Percentiles rank a stretch among this genome's conserved stretches.
These are phyloP conservation scores for Chaenogobius annularis DNA, from an alignment of 2,113 vertebrate genomes.

Conservation along the genomic window DNA sequence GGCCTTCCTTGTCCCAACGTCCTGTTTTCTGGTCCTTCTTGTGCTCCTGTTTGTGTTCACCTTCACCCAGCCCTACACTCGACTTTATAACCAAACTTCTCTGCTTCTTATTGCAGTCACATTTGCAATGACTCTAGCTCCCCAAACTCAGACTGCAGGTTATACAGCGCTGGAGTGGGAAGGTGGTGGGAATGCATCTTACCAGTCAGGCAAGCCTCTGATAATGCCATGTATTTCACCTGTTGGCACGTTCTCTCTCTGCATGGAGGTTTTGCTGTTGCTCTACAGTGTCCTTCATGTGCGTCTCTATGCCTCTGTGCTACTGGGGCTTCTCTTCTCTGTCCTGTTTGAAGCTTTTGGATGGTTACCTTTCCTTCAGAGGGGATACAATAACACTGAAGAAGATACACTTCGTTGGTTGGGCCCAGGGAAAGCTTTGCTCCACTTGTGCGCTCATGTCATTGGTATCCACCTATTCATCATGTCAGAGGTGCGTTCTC, in stretches of 20 bases:
- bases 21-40: conserved; percentile 84
- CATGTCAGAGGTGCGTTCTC: conserved; percentile 95
- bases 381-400: conserved; percentile 36
- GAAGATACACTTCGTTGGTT: conserved; percentile 80
- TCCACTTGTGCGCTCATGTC: conserved; percentile 92
- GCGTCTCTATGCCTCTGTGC: conserved; percentile 89
- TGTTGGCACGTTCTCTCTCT: conserved; percentile 94
- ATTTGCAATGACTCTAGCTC: conserved; percentile 87
- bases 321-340: conserved; percentile 89
- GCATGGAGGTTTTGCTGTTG: conserved; percentile 91
- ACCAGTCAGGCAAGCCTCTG: conserved; percentile 16
- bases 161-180: conserved; percentile 68
- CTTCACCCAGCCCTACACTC: conserved; percentile 85
- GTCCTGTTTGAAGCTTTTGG: conserved; percentile 90
- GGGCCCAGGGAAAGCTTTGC: conserved; percentile 84
- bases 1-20: conserved; percentile 82
- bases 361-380: conserved; percentile 81
- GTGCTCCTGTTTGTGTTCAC: conserved; percentile 88
- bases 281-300: conserved; percentile 96
- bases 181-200: conserved; percentile 62
- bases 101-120: conserved; percentile 86
- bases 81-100: conserved; percentile 86
- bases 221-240: conserved; percentile 85
- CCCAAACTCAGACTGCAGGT: conserved; percentile 81
- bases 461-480: conserved; percentile 94